Evolutionary conservation across 2,113 vertebrate species (phyloP).

Genomic region (Epinephelus fuscoguttatus): DNA sequence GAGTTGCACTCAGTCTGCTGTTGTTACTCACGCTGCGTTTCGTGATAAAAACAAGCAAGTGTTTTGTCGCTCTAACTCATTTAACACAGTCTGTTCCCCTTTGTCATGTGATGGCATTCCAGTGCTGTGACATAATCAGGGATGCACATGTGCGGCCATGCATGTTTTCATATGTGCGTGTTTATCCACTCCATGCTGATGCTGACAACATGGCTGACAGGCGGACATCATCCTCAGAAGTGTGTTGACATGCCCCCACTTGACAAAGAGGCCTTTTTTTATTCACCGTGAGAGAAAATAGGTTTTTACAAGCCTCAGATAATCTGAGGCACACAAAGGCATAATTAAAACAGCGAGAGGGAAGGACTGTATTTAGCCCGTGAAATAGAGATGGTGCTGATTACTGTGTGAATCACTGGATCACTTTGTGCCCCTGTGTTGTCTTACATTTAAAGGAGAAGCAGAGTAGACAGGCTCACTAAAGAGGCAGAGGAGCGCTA

Average conservation of each 20-base stretch:
- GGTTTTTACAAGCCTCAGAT: conserved; percentile 66
- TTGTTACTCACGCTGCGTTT: background rate
- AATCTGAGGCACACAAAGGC: conserved; percentile 57
- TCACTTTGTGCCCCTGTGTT: conserved; percentile 11
- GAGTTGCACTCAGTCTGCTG: background rate
- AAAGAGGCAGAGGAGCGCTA: background rate
- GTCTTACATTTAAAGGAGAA: background rate
- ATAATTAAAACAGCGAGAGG: conserved; percentile 54
- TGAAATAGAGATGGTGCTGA: conserved; percentile 31
- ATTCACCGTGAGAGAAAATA: conserved; percentile 59
- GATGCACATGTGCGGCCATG: conserved; percentile 43
- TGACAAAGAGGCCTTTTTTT: conserved; percentile 73
- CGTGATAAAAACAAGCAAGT: conserved; percentile 34
- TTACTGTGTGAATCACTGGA: conserved; percentile 25
- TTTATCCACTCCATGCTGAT: conserved; percentile 24
- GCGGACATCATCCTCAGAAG: conserved; percentile 54
- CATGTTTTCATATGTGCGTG: conserved; percentile 44
- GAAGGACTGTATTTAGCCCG: conserved; percentile 19
- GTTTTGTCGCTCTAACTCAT: conserved; percentile 26
- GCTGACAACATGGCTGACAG: conserved; percentile 71
- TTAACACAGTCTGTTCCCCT: conserved; percentile 30
- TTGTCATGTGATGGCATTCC: conserved; percentile 73
- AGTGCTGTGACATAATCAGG: conserved; percentile 71
- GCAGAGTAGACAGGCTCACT: background rate
- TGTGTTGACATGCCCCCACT: conserved; percentile 77